Conservation (phyloP, 2,113 vertebrate species). For the Erpornis zantholeuca region DNA sequence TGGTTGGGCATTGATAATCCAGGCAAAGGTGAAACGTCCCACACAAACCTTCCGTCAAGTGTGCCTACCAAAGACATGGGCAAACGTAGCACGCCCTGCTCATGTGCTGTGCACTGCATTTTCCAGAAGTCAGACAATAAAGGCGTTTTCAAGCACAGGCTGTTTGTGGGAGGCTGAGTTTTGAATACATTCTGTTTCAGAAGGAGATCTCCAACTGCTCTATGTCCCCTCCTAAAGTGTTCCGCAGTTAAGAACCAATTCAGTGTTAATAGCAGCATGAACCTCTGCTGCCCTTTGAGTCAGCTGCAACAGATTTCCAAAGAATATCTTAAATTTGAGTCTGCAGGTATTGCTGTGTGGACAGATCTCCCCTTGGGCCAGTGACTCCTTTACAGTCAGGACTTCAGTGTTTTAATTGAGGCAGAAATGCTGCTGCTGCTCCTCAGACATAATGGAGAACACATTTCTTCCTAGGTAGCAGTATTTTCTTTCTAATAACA, state of each 20-base stretch:
- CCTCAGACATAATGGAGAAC: constrained; percentile 55
- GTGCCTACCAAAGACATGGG: not conserved
- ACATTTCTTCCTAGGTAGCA: not conserved
- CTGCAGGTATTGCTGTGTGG: constrained; percentile 46
- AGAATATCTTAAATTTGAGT: constrained; percentile 64
- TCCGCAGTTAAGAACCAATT: not conserved
- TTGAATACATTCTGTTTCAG: not conserved
- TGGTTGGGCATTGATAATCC: not conserved
- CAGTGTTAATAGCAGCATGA: not conserved
- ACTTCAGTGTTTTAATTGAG: constrained; percentile 59
- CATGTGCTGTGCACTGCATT: fast-evolving
- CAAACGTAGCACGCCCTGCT: fast-evolving
- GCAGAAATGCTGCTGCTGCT: constrained; percentile 49
- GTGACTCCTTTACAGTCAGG: constrained; percentile 57
- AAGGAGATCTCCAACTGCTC: not conserved
- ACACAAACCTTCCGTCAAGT: not conserved
- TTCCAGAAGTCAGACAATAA: not conserved
- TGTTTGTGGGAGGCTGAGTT: not conserved
- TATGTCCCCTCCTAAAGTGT: not conserved
- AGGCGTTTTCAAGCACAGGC: not conserved
- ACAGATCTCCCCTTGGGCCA: constrained; percentile 69
- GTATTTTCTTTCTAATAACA: not conserved
- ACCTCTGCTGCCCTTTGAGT: constrained; percentile 46
- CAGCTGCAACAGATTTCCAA: constrained; percentile 74
- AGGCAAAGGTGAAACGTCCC: fast-evolving